A percentile compares a stretch with the other conserved stretches of the same genome.
phyloP scores from a whole-genome alignment of 1,140 invertebrate species.

The Brachionus manjavacas region DNA sequence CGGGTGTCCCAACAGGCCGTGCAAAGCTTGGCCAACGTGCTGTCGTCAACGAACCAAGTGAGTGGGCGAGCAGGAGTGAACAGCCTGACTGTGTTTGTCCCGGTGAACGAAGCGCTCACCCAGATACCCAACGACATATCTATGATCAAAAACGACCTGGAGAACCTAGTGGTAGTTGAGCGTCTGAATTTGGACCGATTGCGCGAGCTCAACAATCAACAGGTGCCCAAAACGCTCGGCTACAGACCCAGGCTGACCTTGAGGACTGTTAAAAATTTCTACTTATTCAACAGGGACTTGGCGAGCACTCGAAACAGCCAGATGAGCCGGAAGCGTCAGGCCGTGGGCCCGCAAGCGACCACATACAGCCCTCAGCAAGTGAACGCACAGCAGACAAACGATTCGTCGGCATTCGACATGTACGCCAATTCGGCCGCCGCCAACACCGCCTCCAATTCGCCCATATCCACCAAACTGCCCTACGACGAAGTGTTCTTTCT shows the following conservation, averaged over 20 bases:
- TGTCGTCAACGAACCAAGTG: not conserved
- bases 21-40: not conserved
- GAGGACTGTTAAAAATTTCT: constrained; percentile 31
- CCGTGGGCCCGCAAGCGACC: not conserved
- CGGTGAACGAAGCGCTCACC: not conserved
- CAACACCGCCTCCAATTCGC: not conserved
- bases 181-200: constrained; percentile 6
- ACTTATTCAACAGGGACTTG: not conserved
- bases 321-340: not conserved
- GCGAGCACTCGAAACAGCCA: not conserved
- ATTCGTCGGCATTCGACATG: constrained; percentile 14
- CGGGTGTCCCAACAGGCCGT: not conserved
- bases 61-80: not conserved
- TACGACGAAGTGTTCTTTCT: constrained; percentile 6
- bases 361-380: not conserved
- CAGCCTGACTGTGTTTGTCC: constrained; percentile 21
- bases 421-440: not conserved
- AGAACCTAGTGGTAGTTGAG: not conserved
- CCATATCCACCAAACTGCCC: not conserved
- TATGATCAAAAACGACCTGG: constrained; percentile 5
- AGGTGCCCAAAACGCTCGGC: not conserved
- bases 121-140: not conserved
- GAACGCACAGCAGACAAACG: constrained; percentile 10
- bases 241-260: not conserved
- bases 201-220: not conserved